Base-by-base conservation (phyloP, 2,113 vertebrate species). In the Chrysemys picta region DNA sequence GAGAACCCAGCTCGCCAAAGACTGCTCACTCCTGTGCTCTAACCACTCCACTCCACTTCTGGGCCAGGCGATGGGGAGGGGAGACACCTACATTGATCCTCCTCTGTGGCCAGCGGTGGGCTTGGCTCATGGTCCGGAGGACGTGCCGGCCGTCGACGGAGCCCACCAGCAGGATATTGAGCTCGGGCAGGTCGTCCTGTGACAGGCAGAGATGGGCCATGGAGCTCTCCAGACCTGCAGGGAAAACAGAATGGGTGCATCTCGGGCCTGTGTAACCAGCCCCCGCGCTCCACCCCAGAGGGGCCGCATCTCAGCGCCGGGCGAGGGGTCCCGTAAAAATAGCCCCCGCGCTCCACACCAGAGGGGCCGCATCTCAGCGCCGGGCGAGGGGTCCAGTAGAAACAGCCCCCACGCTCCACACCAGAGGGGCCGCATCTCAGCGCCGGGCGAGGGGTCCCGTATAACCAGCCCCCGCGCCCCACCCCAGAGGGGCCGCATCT, bases 141-240 rank as follows among this genome's bases (percentile, higher is more conserved):
- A 99, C 96, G 90, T 99, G 99, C 45, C 99, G 97, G 17, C 98
- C 98, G 91, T 99, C 99, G 89, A 98, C 98, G 35, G 98, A 98
- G 80, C 99, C 99, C 85, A 99, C 92, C 69, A 99, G 96, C 83
- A 99, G 97, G 38, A 99, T 95, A 79, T 99, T 98, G 29, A 97
- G 78, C 56, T 98, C 98, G 2, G 97, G 97, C 29, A 96, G 52
- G 79, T 59, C 89, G 79, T 94, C 87, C 80, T 87, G 80, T 49
- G 85, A 87, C 38, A 85, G 38, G 22, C 54, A 45, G 24, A 96
- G 52, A 31, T 87, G 54, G n/a, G 87, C 81, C 42, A 75, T 21
- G 24, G 95, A 80, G 13, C 52, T 57, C 83, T 92, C 91, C 31
- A 89, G 76, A 87, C 84, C 95, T 96, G 42, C 21, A 29, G n/a